phyloP scores from a whole-genome alignment of 53 echinoderm and acorn worm genomes.

The Patiria pectinifera region DNA sequence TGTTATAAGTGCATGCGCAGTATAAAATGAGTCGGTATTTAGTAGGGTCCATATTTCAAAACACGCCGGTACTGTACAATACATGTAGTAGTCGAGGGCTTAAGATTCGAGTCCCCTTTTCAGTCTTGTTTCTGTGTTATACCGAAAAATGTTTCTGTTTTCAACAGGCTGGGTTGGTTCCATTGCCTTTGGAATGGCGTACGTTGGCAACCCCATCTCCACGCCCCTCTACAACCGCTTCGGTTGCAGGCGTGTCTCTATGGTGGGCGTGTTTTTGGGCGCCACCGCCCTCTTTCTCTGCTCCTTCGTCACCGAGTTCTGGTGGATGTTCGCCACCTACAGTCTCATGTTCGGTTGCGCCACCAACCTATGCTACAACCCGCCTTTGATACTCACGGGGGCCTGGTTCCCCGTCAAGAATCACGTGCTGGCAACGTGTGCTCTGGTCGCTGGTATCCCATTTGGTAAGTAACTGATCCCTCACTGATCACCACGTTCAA shows the following conservation, averaged over 20 bases:
- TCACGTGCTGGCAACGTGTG: conserved; percentile 91
- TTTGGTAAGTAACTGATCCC: conserved; percentile 79
- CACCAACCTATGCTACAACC: conserved; percentile 93
- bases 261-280: conserved; percentile 79
- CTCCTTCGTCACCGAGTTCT: conserved; percentile 82
- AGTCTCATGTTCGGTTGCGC: conserved; percentile 94
- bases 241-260: conserved; percentile 79
- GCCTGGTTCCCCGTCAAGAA: conserved; percentile 90
- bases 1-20: too few species aligned
- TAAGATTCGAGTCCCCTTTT: too few species aligned
- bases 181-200: conserved; percentile 94
- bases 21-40: too few species aligned
- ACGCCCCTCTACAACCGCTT: conserved; percentile 83
- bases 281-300: conserved; percentile 79
- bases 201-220: conserved; percentile 92
- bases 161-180: conserved; percentile 94
- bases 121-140: background rate
- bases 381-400: conserved; percentile 86
- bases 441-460: conserved; percentile 92
- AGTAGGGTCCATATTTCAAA: too few species aligned
- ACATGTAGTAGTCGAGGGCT: too few species aligned
- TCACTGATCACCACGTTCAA: background rate
- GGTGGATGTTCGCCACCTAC: conserved; percentile 91
- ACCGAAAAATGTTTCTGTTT: background rate
- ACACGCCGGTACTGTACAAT: too few species aligned